Evolutionary conservation across 2,888 invertebrate genomes (phyloP).

Genomic region (Neria commutata): DNA sequence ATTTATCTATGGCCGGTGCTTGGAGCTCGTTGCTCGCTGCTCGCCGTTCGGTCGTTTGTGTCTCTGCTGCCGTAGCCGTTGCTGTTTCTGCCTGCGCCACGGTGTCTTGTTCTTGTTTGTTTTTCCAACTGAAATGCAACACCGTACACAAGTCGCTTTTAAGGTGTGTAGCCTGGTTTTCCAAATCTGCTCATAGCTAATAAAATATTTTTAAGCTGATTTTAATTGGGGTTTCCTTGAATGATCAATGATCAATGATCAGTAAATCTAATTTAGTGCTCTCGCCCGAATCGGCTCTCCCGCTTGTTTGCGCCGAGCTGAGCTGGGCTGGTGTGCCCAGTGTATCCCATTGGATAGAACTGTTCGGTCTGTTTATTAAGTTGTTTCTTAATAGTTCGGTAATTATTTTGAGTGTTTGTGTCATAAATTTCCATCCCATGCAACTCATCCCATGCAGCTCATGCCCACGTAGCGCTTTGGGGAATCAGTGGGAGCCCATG

Average conservation of each 20-base stretch:
- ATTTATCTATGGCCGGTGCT: slow-evolving; percentile 30
- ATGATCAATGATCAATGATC: slow-evolving; percentile 43
- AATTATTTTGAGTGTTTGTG: not conserved
- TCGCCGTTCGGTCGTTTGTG: slow-evolving; percentile 1
- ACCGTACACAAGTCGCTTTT: not conserved
- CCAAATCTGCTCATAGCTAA: slow-evolving; percentile 13
- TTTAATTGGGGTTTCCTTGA: slow-evolving; percentile 43
- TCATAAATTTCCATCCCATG: not conserved
- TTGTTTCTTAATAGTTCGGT: not conserved
- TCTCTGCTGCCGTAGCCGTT: slow-evolving; percentile 9
- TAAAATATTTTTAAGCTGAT: slow-evolving; percentile 49
- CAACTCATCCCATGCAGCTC: too few relatives aligned
- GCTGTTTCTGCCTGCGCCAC: slow-evolving; percentile 24
- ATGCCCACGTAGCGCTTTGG: too few relatives aligned
- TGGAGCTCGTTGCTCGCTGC: not conserved
- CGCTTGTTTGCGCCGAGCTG: too few relatives aligned
- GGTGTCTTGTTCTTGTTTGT: slow-evolving; percentile 8
- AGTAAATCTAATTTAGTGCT: slow-evolving; percentile 56
- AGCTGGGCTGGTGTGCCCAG: too few relatives aligned
- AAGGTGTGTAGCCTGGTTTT: slow-evolving; percentile 12
- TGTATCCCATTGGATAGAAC: too few relatives aligned
- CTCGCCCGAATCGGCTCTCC: not conserved
- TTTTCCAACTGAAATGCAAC: not conserved
- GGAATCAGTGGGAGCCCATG: too few relatives aligned
- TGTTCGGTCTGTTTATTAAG: not conserved